phyloP scores from a whole-genome alignment of 2,113 vertebrate species.

The Sturnus vulgaris region DNA sequence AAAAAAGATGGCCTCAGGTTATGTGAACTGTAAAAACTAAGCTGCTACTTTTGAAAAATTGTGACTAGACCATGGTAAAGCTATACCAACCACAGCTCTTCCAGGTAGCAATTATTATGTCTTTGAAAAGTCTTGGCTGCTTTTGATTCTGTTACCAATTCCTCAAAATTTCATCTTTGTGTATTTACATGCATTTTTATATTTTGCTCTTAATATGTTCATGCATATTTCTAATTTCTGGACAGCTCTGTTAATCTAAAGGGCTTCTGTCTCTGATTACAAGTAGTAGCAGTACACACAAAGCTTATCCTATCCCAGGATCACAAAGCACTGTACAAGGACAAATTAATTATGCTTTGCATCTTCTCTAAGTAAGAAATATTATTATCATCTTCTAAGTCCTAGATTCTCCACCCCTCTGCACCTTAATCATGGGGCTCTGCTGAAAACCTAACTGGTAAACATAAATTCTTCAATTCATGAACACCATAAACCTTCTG shows the following conservation, averaged over 20 bases:
- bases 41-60: not conserved
- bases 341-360: not conserved
- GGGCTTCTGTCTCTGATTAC: not conserved
- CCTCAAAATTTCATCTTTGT: not conserved
- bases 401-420: not conserved
- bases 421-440: conserved; percentile 12
- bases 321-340: not conserved
- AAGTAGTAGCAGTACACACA: not conserved
- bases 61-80: not conserved
- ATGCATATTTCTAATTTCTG: not conserved
- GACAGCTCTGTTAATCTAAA: not conserved
- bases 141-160: not conserved
- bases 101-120: not conserved
- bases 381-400: not conserved
- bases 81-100: not conserved
- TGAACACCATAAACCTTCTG: not conserved
- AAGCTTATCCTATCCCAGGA: not conserved
- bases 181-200: not conserved
- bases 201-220: not conserved
- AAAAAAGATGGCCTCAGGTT: not conserved
- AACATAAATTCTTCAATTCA: not conserved
- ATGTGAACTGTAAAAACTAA: not conserved
- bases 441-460: not conserved
- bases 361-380: not conserved
- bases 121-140: conserved; percentile 10